phyloP scores from a whole-genome alignment of 2,888 invertebrate genomes.

The Sarcophaga subvicina region DNA sequence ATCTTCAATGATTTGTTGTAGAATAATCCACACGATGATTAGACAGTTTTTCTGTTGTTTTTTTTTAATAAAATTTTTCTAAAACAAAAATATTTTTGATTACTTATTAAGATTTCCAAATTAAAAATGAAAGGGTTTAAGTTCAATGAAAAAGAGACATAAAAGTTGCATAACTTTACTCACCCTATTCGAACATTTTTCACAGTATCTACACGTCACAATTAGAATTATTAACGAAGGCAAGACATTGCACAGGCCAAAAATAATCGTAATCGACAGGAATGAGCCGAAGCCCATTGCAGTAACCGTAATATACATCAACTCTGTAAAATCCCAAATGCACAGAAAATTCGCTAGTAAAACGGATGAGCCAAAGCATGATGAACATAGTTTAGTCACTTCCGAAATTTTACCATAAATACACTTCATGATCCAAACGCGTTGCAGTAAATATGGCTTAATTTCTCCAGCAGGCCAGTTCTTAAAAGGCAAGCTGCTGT shows the following conservation, averaged over 20 bases:
- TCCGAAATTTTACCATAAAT: constrained; percentile 46
- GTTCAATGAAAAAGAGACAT: no score
- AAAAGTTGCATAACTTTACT: constrained; percentile 15
- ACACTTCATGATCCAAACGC: constrained; percentile 49
- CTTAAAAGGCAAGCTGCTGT: background rate
- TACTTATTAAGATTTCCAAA: no score
- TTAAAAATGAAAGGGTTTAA: no score
- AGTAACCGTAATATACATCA: constrained; percentile 69
- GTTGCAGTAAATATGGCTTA: constrained; percentile 35
- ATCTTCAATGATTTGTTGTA: no score
- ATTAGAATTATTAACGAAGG: constrained; percentile 71
- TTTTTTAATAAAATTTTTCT: no score
- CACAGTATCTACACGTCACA: constrained; percentile 70
- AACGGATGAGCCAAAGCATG: constrained; percentile 65
- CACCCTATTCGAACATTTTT: constrained; percentile 70
- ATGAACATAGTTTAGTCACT: constrained; percentile 16
- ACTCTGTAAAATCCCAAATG: constrained; percentile 72
- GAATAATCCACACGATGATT: no score
- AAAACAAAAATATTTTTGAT: no score
- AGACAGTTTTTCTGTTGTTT: no score
- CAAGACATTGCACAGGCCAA: constrained; percentile 57
- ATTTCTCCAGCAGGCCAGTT: constrained; percentile 13
- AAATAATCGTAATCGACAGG: constrained; percentile 44
- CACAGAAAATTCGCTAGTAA: constrained; percentile 73
- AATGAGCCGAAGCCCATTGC: constrained; percentile 41